phyloP scores from a whole-genome alignment of 2,113 vertebrate species.

The Struthio camelus region DNA sequence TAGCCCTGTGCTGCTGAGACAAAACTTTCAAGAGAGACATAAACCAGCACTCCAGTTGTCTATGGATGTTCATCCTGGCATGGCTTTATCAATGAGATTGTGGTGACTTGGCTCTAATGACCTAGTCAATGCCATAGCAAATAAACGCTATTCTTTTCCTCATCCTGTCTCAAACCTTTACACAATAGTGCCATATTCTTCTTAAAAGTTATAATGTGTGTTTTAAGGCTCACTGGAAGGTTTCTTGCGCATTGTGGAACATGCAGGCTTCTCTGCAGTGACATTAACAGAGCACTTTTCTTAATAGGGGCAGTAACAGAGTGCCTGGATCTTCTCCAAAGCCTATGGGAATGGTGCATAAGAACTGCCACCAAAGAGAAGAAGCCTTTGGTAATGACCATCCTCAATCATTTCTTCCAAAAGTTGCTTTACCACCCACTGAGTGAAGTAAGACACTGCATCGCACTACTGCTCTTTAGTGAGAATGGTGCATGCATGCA shows the following conservation, averaged over 20 bases:
- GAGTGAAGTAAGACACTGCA: not conserved
- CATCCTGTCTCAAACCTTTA: not conserved
- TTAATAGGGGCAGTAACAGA: not conserved
- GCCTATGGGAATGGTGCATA: not conserved
- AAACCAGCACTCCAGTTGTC: not conserved
- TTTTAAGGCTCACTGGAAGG: not conserved
- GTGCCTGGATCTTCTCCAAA: not conserved
- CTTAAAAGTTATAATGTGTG: not conserved
- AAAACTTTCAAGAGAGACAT: not conserved
- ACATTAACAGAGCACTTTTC: not conserved
- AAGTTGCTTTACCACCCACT: not conserved
- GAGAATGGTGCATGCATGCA: not conserved
- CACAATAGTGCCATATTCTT: not conserved
- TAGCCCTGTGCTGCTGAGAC: not conserved
- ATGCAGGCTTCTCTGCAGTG: not conserved
- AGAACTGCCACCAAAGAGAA: not conserved
- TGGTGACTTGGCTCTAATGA: not conserved
- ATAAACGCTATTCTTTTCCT: not conserved
- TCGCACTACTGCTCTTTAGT: not conserved
- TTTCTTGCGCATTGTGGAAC: not conserved
- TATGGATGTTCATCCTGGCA: not conserved
- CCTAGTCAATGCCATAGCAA: not conserved
- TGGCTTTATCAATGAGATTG: not conserved
- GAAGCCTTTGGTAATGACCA: not conserved
- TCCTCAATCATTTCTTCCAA: not conserved